Evolutionary conservation across 2,113 vertebrate species (phyloP), one percentile per base, ranked within the genome.

Genomic region (Monarcha castaneiventris): DNA sequence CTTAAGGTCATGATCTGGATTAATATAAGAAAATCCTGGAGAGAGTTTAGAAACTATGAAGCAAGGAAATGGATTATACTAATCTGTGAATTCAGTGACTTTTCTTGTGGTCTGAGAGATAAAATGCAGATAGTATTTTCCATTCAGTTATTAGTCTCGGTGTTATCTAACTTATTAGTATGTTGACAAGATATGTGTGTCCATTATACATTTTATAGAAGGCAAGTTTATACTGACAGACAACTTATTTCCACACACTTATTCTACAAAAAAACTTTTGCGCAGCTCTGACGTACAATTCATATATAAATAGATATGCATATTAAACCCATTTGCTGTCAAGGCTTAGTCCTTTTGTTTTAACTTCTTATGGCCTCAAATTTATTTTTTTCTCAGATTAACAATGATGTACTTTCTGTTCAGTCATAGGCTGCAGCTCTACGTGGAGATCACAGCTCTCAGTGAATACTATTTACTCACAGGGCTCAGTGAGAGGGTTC

Each of bases 21-120:
- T 86, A 94, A 90, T 43, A 49, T 13, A 88, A 74, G 48, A 88
- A 88, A 96, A 92, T 80, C 66, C 67, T 62, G 22, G 6, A 63
- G 22, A 37, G 55, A 74, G 22, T 90, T 95, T 68, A 84, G 44
- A 77, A 88, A 94, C 18, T 48, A 74, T n/a, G 64, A 86, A 77
- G 35, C 29, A 84, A 86, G 52, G 43, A 89, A 95, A 89, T 22
- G 6, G 77, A 90, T 96, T 94, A 72, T 77, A 78, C 18, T 86
- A 61, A 81, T 84, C 76, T 52, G 14, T 49, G n/a, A 93, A 88
- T 75, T 85, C 79, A 61, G 39, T 66, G 48, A 3, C 21, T 64
- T 14, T 16, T 74, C 93, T 83, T 39, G 39, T 55, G 52, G 21
- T 37, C 68, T 86, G 64, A 61, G 35, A 86, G 76, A 94, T 81